Percentiles rank a stretch among this genome's conserved stretches.
Conservation (phyloP, 2,888 invertebrate genomes). For the Cantharis flavilabris region DNA sequence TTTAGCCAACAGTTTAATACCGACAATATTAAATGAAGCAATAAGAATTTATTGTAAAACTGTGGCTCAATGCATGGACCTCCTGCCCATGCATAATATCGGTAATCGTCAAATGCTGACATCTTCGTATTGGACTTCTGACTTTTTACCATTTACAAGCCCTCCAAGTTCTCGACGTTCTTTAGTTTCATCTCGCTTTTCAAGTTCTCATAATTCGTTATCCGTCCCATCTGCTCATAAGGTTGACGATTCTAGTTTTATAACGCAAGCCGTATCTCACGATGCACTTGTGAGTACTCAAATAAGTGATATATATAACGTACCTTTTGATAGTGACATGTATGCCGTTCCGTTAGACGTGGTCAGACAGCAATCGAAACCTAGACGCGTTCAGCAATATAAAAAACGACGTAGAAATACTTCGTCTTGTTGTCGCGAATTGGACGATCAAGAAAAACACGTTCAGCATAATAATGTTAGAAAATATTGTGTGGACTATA, state of each 20-base stretch:
- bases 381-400: slow-evolving; percentile 56
- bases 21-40: slow-evolving; percentile 57
- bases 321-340: slow-evolving; percentile 86
- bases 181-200: slow-evolving; percentile 75
- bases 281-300: slow-evolving; percentile 78
- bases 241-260: slow-evolving; percentile 83
- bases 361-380: slow-evolving; percentile 64
- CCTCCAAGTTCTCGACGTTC: slow-evolving; percentile 79
- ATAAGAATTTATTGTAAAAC: slow-evolving; percentile 22
- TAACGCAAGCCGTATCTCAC: slow-evolving; percentile 87
- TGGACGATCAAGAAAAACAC: slow-evolving; percentile 38
- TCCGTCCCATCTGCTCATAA: slow-evolving; percentile 72
- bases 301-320: slow-evolving; percentile 85
- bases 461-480: slow-evolving; percentile 22
- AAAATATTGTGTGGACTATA: slow-evolving; percentile 22
- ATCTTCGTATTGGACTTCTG: slow-evolving; percentile 60
- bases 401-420: slow-evolving; percentile 45
- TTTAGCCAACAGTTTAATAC: slow-evolving; percentile 57
- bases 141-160: slow-evolving; percentile 60
- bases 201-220: slow-evolving; percentile 84
- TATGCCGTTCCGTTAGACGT: slow-evolving; percentile 86
- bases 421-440: slow-evolving; percentile 57
- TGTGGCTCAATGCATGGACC: slow-evolving; percentile 16
- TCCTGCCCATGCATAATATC: background rate
- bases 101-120: slow-evolving; percentile 31